These are phyloP conservation scores for Lucifuga dentata DNA, from an alignment of 2,113 vertebrate species.

Conservation along the genomic window DNA sequence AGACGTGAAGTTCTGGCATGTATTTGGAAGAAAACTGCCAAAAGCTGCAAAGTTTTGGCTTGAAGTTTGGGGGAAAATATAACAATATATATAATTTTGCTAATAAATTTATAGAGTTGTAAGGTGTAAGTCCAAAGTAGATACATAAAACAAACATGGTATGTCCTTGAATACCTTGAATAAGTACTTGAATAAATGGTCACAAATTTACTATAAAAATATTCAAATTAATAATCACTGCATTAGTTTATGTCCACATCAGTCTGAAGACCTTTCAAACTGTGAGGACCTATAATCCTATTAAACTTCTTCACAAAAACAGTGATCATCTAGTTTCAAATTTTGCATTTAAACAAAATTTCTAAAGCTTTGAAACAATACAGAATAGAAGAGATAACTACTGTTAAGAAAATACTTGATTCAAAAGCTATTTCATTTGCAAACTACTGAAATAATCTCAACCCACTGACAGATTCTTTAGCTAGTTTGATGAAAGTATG, in stretches of 20 bases:
- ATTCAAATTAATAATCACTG: background rate
- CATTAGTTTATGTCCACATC: background rate
- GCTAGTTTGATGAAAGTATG: conserved; percentile 6
- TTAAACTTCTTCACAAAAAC: background rate
- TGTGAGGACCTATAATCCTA: background rate
- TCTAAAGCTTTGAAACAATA: background rate
- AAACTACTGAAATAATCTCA: too few relatives aligned
- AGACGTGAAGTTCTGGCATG: conserved; percentile 58
- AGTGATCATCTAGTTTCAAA: background rate
- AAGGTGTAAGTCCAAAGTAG: background rate
- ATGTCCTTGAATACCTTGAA: background rate
- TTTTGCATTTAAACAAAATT: background rate
- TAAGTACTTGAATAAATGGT: conserved; percentile 2
- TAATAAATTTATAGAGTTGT: background rate
- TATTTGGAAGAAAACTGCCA: conserved; percentile 59
- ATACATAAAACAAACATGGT: too few relatives aligned
- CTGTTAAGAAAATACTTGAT: background rate
- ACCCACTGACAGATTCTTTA: background rate
- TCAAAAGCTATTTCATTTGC: background rate
- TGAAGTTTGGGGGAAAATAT: conserved; percentile 30
- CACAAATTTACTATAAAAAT: background rate
- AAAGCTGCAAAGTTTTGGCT: conserved; percentile 64
- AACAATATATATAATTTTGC: conserved; percentile 2
- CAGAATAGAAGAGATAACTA: background rate
- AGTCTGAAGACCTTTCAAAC: background rate